Evolutionary conservation across 2,797 vertebrate genomes (phyloP).

Genomic region (Numenius phaeopus): DNA sequence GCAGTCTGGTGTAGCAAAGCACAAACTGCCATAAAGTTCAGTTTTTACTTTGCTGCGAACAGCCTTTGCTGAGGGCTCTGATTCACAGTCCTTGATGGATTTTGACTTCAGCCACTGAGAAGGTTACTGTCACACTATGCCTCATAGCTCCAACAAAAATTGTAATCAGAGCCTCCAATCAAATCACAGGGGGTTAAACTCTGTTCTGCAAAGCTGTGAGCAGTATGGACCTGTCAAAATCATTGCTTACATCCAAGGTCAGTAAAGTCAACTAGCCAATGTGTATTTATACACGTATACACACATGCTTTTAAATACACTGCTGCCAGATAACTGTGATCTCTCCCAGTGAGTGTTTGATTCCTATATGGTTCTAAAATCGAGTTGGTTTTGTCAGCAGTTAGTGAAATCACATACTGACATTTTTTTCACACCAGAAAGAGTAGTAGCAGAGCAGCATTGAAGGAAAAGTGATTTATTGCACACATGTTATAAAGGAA

Average conservation of each 20-base stretch:
- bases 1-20: background rate
- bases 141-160: background rate
- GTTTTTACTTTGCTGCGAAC: background rate
- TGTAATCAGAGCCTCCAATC: background rate
- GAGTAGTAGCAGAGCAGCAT: background rate
- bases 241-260: background rate
- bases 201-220: background rate
- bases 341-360: background rate
- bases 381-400: constrained; percentile 8
- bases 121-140: background rate
- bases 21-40: background rate
- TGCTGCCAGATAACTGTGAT: background rate
- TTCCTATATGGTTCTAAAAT: background rate
- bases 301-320: background rate
- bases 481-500: background rate
- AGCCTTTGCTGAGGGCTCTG: background rate
- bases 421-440: constrained; percentile 5
- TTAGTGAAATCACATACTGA: background rate
- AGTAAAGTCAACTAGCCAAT: background rate
- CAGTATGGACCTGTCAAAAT: background rate
- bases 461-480: constrained; percentile 34
- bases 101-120: background rate
- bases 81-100: background rate
- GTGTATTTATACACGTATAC: background rate
- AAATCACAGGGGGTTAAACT: background rate